These are phyloP conservation scores for Macaca nemestrina DNA, from an alignment of 2,113 vertebrate species.

Conservation along the genomic window DNA sequence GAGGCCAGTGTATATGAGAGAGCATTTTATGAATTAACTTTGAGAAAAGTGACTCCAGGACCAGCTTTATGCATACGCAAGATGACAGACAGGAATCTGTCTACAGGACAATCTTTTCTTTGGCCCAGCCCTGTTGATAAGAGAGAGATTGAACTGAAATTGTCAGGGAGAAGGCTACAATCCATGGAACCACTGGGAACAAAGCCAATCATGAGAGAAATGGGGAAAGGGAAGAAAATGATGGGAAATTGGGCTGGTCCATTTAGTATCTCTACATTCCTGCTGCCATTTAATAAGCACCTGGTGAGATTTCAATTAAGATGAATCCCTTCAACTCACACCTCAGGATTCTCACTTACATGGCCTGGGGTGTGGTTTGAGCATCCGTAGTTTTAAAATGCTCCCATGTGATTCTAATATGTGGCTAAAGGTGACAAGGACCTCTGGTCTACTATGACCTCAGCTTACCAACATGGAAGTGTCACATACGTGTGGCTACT, in stretches of 20 bases:
- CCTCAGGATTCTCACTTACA: background rate
- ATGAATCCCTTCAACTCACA: background rate
- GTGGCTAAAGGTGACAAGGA: background rate
- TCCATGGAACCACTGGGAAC: background rate
- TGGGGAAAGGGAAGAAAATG: background rate
- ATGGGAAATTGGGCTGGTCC: background rate
- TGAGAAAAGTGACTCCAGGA: background rate
- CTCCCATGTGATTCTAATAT: background rate
- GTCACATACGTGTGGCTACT: background rate
- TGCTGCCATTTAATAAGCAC: background rate
- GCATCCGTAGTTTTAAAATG: background rate
- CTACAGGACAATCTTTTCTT: background rate
- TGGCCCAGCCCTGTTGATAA: background rate
- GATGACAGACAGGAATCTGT: background rate
- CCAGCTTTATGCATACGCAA: background rate
- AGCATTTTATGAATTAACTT: background rate
- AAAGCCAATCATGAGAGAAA: background rate
- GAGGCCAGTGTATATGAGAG: background rate
- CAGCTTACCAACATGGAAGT: background rate
- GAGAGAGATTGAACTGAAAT: background rate
- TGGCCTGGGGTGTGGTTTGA: background rate
- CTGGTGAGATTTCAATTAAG: background rate
- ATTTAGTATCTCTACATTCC: no score
- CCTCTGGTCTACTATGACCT: background rate
- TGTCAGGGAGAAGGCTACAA: background rate